A percentile compares a stretch with the other conserved stretches of the same genome.
Evolutionary conservation across 2,113 vertebrate species (phyloP).

Genomic region (Seriola aureovittata): DNA sequence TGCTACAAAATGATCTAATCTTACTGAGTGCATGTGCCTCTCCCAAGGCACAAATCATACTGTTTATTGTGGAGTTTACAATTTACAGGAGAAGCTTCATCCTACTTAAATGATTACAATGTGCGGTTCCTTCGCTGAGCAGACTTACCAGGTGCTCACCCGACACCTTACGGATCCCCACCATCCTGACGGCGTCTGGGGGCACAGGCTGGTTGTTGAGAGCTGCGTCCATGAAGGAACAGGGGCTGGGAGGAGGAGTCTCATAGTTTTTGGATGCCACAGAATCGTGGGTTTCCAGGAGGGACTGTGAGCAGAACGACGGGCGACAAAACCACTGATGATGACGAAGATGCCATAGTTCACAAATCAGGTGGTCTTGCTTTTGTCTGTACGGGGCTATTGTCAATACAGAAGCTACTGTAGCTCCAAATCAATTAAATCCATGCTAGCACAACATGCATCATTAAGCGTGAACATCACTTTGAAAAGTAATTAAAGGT

Average conservation of each 20-base stretch:
- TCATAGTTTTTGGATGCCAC: conserved; percentile 97
- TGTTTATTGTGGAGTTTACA: conserved; percentile 24
- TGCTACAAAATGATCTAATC: conserved; percentile 32
- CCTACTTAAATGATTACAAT: neutral
- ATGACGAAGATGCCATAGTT: neutral
- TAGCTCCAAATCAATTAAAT: conserved; percentile 37
- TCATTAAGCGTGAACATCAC: conserved; percentile 30
- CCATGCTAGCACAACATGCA: conserved; percentile 21
- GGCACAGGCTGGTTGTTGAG: conserved; percentile 93
- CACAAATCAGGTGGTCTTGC: neutral
- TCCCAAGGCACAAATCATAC: conserved; percentile 44
- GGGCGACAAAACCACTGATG: neutral
- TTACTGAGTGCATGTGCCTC: conserved; percentile 38
- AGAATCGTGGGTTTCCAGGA: conserved; percentile 95
- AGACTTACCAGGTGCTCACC: conserved; percentile 94
- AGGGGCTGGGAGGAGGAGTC: conserved; percentile 92
- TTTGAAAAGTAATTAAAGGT: conserved; percentile 34
- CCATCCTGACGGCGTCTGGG: conserved; percentile 95
- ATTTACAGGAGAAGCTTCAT: conserved; percentile 1
- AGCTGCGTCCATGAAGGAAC: conserved; percentile 89
- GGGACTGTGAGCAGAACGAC: conserved; percentile 84
- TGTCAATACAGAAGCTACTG: neutral
- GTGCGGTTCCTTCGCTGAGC: neutral
- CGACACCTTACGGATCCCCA: conserved; percentile 94
- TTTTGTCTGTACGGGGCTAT: neutral